Base-by-base conservation (phyloP, 2,797 vertebrate species). In the Synanceia verrucosa region DNA sequence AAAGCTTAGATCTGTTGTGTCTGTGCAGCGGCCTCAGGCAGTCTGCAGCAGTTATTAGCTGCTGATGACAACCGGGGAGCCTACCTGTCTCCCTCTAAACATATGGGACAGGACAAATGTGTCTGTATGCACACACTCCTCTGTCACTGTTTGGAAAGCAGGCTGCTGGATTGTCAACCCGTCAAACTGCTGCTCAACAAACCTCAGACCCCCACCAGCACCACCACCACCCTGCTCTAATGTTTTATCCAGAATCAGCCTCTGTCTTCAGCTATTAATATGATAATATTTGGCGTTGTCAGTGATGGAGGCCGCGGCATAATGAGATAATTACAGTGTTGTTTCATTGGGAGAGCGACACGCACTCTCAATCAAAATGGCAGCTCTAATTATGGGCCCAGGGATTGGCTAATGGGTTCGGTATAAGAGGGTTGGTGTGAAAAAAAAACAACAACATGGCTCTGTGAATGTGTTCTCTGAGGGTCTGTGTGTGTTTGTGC, bases 321-420 rank as follows among this genome's bases (percentile, higher is more conserved):
- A 97, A 97, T 97, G 91, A 97, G 97, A 97, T 97, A 97, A 96
- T 96, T 96, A 95, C 96, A 92, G 95, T 94, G 95, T 97, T 96
- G 88, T 95, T 95, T 94, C 95, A 95, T 96, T 95, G 94, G 87
- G 93, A 95, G 93, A 91, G 91, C 86, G 91, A 95, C 95, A 93
- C 85, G 84, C 94, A 87, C 87, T 90, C 94, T 97, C 95, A 95
- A 96, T 98, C 96, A 97, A 95, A 96, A 96, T 96, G 95, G 95
- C 96, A 96, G 95, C 89, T 91, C 92, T 97, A 98, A 97, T 97
- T 97, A 97, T 91, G 93, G 94, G 95, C 95, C 94, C 81, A 91
- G 96, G 95, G 96, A 97, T 96, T 95, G 95, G 95, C 95, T 97
- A 97, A 97, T 98, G 96, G 95, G 94, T 95, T 96, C 50, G 89